Evolutionary conservation across 2,888 invertebrate genomes (phyloP), one percentile per base, ranked within the genome.

Genomic region (Trisateles emortualis): DNA sequence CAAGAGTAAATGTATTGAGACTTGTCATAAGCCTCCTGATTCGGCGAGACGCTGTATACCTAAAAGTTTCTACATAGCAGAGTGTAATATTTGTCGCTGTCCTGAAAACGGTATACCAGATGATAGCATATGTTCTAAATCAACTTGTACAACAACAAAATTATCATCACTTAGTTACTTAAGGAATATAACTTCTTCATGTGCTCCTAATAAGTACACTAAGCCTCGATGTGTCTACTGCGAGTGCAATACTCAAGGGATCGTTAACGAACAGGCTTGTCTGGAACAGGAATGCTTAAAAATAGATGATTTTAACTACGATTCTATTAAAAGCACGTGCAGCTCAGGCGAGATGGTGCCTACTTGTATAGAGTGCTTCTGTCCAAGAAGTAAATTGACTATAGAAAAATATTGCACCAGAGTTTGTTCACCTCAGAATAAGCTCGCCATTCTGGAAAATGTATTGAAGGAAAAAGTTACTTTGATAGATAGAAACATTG

Each of bases 291-390:
- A 83, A 44, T 92, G 92, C 55, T 64, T 84, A 1, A 80, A 79
- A 52, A 64, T 65, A 3, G 51, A 65, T 2, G 67, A 79, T 44
- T 59, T 71, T 8, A 74, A 73, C 32, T 76, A 81, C 47, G 72
- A 78, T 16, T 54, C 60, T 13, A 58, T 61, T 3, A 81, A 71
- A 52, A 59, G 65, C 1, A 64, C 59, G 0, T 91, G 92, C 48
- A 82, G 59, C 52, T 72, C 83, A 0, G 88, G 86, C 6, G 89
- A 90, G 74, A 72, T 88, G 60, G 78, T 89, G 0, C 81, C 88
- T 2, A 68, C 79, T 19, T 92, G 92, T 44, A 73, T 76, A 8
- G 86, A 91, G 69, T 92, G 91, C 52, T 86, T 90, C 48, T 92
- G 92, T 58, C 68, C 81, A 3, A 62, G 64, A 6, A 76, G 76